Percentiles rank a stretch among this genome's conserved stretches.
These are phyloP conservation scores for Dione vanillae DNA, from an alignment of 2,888 invertebrate genomes.

Conservation along the genomic window DNA sequence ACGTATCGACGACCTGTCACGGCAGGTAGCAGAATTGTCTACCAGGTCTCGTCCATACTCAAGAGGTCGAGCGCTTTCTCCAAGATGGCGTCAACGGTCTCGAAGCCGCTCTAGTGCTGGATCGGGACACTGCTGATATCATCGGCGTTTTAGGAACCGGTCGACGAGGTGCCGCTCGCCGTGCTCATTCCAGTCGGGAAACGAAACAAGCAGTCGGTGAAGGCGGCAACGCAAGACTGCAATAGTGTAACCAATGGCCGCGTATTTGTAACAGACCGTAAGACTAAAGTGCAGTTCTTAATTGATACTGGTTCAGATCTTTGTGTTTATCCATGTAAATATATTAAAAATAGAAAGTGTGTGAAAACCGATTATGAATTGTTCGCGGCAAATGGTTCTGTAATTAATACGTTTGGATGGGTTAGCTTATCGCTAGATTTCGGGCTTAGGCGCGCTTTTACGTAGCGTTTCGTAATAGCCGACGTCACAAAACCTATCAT, in stretches of 20 bases:
- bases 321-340: slow-evolving; percentile 40
- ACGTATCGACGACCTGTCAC: slow-evolving; percentile 22
- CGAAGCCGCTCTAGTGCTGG: slow-evolving; percentile 27
- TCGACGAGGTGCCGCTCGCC: slow-evolving; percentile 43
- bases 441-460: slow-evolving; percentile 47
- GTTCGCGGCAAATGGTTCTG: slow-evolving; percentile 54
- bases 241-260: slow-evolving; percentile 44
- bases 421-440: slow-evolving; percentile 35
- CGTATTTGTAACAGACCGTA: slow-evolving; percentile 49
- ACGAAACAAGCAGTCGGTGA: slow-evolving; percentile 50
- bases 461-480: slow-evolving; percentile 56
- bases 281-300: slow-evolving; percentile 47
- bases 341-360: slow-evolving; percentile 12
- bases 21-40: slow-evolving; percentile 14
- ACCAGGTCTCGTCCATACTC: slow-evolving; percentile 4
- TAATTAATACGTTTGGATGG: slow-evolving; percentile 47
- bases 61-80: slow-evolving; percentile 6
- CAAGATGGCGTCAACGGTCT: slow-evolving; percentile 22
- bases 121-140: slow-evolving; percentile 44
- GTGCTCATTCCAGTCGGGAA: slow-evolving; percentile 47
- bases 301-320: slow-evolving; percentile 37
- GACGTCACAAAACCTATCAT: slow-evolving; percentile 58
- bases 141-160: slow-evolving; percentile 37
- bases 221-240: slow-evolving; percentile 51
- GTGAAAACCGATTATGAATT: slow-evolving; percentile 47